Conservation (phyloP, 1,140 invertebrate species). For the Drosophila ironensis region DNA sequence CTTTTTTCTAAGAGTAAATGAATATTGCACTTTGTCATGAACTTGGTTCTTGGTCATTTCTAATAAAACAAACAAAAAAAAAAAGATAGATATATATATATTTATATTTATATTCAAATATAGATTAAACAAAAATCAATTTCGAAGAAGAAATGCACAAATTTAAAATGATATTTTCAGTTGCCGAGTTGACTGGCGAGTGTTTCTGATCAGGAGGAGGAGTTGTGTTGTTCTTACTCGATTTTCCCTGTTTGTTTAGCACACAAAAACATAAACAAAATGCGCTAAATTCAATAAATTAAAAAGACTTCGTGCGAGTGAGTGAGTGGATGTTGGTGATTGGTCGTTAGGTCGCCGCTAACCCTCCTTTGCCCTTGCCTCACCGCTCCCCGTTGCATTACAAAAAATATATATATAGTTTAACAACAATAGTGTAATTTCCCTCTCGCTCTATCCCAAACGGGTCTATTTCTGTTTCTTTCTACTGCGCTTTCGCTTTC, state of each 20-base stretch:
- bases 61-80: conserved; percentile 25
- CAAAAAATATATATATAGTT: background rate
- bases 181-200: background rate
- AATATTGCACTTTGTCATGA: conserved; percentile 71
- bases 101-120: background rate
- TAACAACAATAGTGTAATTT: conserved; percentile 6
- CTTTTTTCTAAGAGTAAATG: conserved; percentile 39
- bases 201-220: background rate
- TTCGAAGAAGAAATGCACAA: background rate
- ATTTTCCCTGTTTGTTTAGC: conserved; percentile 22
- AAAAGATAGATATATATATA: conserved; percentile 13
- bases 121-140: background rate
- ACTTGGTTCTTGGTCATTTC: conserved; percentile 59
- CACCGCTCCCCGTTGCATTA: too few species aligned
- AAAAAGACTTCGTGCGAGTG: conserved; percentile 9
- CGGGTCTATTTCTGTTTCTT: background rate
- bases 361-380: too few species aligned
- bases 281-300: conserved; percentile 49
- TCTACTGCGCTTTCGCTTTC: background rate
- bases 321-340: background rate
- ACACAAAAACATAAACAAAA: conserved; percentile 56
- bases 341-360: background rate
- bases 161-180: background rate
- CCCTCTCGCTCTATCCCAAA: background rate
- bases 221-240: background rate